Percentiles rank a stretch among this genome's conserved stretches.
These are phyloP conservation scores for Plectus sambesii DNA, from an alignment of 1,140 invertebrate species.

Conservation along the genomic window DNA sequence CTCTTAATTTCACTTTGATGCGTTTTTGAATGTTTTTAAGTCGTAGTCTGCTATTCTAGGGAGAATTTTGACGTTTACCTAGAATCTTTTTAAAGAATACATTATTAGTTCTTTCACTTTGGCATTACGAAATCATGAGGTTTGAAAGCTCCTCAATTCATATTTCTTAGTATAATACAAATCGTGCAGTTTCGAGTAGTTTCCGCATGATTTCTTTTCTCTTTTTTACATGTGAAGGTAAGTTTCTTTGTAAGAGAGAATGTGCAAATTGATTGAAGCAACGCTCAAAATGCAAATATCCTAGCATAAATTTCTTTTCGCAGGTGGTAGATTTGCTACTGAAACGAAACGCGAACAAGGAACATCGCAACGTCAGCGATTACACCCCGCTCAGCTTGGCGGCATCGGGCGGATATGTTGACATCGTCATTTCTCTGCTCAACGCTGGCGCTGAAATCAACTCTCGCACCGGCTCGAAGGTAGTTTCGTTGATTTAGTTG, in stretches of 20 bases:
- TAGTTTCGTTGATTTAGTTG: conserved; percentile 4
- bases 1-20: conserved; percentile 12
- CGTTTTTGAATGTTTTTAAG: conserved; percentile 18
- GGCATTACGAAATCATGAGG: too few relatives aligned
- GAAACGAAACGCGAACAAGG: conserved; percentile 78
- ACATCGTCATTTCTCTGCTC: conserved; percentile 90
- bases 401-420: conserved; percentile 93
- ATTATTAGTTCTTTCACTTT: too few relatives aligned
- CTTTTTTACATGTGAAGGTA: conserved; percentile 1
- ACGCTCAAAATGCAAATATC: too few relatives aligned
- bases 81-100: too few relatives aligned
- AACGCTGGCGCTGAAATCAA: conserved; percentile 91
- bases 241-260: neutral
- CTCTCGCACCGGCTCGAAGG: conserved; percentile 53
- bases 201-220: too few relatives aligned
- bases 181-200: too few relatives aligned
- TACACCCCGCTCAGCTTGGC: conserved; percentile 95
- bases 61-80: too few relatives aligned
- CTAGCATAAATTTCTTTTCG: too few relatives aligned
- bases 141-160: too few relatives aligned
- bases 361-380: conserved; percentile 97
- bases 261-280: too few relatives aligned
- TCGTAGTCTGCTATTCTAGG: neutral
- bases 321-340: conserved; percentile 85
- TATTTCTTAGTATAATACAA: too few relatives aligned